Base-by-base conservation (phyloP, 2,797 vertebrate species). In the Intellagama lesueurii region DNA sequence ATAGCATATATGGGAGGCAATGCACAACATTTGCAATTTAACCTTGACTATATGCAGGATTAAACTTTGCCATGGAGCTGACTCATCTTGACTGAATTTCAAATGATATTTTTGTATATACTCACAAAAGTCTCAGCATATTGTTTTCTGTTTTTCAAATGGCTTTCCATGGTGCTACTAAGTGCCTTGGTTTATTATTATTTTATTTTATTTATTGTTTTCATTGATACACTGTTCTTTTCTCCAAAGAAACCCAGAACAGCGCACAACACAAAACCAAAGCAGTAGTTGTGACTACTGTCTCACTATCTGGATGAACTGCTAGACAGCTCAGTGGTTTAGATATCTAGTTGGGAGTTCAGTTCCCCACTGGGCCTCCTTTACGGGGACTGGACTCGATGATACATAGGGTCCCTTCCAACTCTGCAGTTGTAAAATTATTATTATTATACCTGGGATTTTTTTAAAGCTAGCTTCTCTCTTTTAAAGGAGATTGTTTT, bases 171-270 rank as follows among this genome's bases (percentile, higher is more conserved):
- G 30, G 52, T 75, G 88, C 70, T 32, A 24, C 16, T 92, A 89
- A 94, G 91, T 84, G 79, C 86, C 64, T 83, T 76, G 89, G 86
- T 86, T 52, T 88, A 83, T 56, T 11, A 56, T 56, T 12, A 56
- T 56, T 56, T 56, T 56, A 14, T 56, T 56, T 56, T 56, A 40
- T 56, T 14, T 56, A 56, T 56, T 40, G 14, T 56, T 56, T 56
- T 56, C 52, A 56, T 56, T 56, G 52, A 56, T 56, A 14, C 52
- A 47, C 60, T 91, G 19, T 89, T 94, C 91, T 91, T 56, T 14
- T 56, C 52, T 56, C 9, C 14, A 14, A 56, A 56, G 52, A 56
- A 56, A 56, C 52, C 52, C 52, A 56, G 52, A 56, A 56, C 52
- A 56, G 52, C 52, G 8, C 52, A 56, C 52, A 56, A 32, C 8